Conservation (phyloP, 2,888 invertebrate genomes). For the Noctua janthina region DNA sequence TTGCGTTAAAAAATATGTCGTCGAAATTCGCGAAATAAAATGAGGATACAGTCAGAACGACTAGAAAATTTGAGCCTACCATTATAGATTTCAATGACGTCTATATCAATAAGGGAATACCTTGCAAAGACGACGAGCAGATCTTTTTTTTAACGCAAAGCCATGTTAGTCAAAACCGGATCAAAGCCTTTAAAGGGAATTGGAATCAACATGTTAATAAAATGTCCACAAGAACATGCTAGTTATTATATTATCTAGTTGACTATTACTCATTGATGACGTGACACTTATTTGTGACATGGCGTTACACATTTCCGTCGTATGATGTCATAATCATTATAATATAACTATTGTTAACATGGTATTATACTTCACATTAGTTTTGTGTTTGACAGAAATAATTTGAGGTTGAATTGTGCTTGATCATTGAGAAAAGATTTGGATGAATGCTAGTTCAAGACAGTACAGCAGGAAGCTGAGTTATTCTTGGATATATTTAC, state of each 20-base stretch:
- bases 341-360: conserved; percentile 22
- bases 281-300: conserved; percentile 54
- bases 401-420: neutral
- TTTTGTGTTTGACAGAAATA: neutral
- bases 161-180: conserved; percentile 14
- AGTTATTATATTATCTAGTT: conserved; percentile 14
- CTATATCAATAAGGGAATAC: neutral
- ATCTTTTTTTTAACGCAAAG: neutral
- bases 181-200: conserved; percentile 10
- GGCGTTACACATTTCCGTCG: conserved; percentile 57
- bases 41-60: neutral
- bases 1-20: neutral
- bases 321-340: conserved; percentile 53
- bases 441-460: too few species aligned
- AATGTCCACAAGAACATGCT: neutral
- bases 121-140: neutral
- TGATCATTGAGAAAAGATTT: neutral
- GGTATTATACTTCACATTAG: conserved; percentile 35
- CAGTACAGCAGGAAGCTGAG: neutral
- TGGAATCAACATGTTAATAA: conserved; percentile 27
- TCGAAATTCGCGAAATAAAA: neutral
- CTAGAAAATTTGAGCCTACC: neutral
- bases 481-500: neutral
- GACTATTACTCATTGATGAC: conserved; percentile 68
- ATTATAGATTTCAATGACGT: conserved; percentile 6